Base-by-base conservation (phyloP, 2,888 invertebrate species). In the Dryocosmus kuriphilus region DNA sequence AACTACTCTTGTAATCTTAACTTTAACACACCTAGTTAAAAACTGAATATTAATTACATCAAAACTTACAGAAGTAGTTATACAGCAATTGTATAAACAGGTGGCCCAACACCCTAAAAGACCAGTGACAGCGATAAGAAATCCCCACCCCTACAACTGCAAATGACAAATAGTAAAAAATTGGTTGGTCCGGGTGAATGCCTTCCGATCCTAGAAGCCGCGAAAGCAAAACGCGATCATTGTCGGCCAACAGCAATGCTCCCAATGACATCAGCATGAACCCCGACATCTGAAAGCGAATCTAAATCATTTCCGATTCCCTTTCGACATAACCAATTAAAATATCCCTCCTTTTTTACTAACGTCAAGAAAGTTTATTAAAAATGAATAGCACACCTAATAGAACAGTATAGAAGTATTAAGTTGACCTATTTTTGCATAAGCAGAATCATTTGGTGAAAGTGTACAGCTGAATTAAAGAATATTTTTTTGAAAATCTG, bases 31-130 rank as follows among this genome's bases (percentile, higher is more conserved):
- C 4, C 16, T 14, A 41, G 14, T 14, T 41, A 41, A 16, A 38
- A 4, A 41, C 14, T 14, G 41, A 16, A 41, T 16, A 41, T 16
- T 41, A 41, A 41, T 41, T 14, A 14, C 4, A 41, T 41, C 16
- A 41, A 3, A 57, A 57, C 94, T 94, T 92, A 95, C 96, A 80
- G 94, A 90, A 76, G 94, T 94, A n/a, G 96, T 92, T 82, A 96
- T 94, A 84, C 94, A 94, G 87, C 95, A 96, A 86, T 95, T 96
- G 83, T 95, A 94, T 85, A 96, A 93, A 86, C 96, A 96, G 0
- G 95, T 95, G 0, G 96, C 96, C 96, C 96, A 97, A 90, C 96
- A 97, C 71, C 97, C 97, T 27, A 96, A 91, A 65, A 96, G 94
- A 5, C 96, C 95, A 0, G 95, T 94, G 8, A 95, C 92, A 76